Evolutionary conservation across 2,888 invertebrate genomes (phyloP), one percentile per base, ranked within the genome.

Genomic region (Scaptomyza tumidula): DNA sequence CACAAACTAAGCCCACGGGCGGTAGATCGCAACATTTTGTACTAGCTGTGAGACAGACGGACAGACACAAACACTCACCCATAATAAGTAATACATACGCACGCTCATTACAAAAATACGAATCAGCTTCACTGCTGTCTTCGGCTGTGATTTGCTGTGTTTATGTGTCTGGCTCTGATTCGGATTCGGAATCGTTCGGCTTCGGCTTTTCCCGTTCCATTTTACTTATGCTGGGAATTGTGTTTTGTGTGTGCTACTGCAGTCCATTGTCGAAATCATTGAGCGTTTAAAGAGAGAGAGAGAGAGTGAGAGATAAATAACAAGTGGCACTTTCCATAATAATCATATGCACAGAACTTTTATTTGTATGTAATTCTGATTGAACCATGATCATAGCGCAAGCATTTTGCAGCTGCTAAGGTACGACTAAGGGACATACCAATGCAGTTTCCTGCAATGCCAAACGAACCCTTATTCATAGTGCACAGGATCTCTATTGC

Each of bases 1-100:
- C 80, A 83, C 88, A 83, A 80, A 90, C 90, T 91, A 90, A 90
- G 80, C 80, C 80, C 74, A 82, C 68, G 73, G 80, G 77, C 73
- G 79, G 77, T 76, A 81, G 89, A 83, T 90, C 89, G 78, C 82
- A 66, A 58, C 75, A 65, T 81, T 90, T 78, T 90, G 90, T 90
- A 89, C 73, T 72, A 63, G 68, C 70, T 53, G 39, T 48, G 57
- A 61, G 58, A 50, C 58, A 49, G 53, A 0, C 59, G 44, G 27
- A 46, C 57, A 11, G 44, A 49, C 9, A 41, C 31, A 35, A 16
- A 55, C 39, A 58, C 57, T 52, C 59, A 49, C 67, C 31, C 57
- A 62, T 49, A 52, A 50, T 49, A 52, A 46, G 57, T 46, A 71
- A 44, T 49, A 37, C 39, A 35, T 62, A 72, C 60, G 60, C 75